Percentiles rank a stretch among this genome's conserved stretches.
phyloP scores from a whole-genome alignment of 2,888 invertebrate species.

The Julus scandinavius region DNA sequence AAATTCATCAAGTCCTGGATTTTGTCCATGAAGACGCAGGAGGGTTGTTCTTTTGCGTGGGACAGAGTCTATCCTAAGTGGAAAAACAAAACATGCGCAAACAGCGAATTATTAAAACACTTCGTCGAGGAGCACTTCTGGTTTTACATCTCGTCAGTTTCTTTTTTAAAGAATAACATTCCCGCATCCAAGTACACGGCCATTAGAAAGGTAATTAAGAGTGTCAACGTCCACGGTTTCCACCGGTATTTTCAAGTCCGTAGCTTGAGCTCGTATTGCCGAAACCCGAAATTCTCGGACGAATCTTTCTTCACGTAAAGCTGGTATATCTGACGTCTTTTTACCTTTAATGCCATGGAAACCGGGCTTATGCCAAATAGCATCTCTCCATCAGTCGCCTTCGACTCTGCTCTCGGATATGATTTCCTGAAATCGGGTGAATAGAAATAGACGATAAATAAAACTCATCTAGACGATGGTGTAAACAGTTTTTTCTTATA shows the following conservation, averaged over 20 bases:
- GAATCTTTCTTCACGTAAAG: conserved; percentile 47
- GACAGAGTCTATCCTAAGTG: background rate
- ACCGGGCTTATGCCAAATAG: conserved; percentile 56
- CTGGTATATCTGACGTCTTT: conserved; percentile 45
- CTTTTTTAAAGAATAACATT: conserved; percentile 32
- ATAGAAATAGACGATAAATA: too few relatives aligned
- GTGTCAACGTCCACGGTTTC: background rate
- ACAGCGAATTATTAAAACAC: too few relatives aligned
- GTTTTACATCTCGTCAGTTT: background rate
- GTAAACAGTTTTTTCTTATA: too few relatives aligned
- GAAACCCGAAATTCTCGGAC: background rate
- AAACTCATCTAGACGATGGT: too few relatives aligned
- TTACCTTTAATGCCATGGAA: conserved; percentile 47
- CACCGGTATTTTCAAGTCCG: conserved; percentile 39
- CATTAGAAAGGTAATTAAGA: conserved; percentile 48
- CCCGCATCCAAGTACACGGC: conserved; percentile 54
- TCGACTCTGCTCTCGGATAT: background rate
- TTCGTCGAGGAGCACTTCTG: background rate
- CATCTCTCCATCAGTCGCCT: conserved; percentile 48
- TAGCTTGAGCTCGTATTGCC: conserved; percentile 35
- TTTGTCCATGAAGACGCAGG: conserved; percentile 60
- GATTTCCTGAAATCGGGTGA: background rate
- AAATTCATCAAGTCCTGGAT: conserved; percentile 67
- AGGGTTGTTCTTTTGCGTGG: background rate
- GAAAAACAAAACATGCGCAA: background rate